Conservation (phyloP, 2,113 vertebrate species). For the Pardalotus punctatus region DNA sequence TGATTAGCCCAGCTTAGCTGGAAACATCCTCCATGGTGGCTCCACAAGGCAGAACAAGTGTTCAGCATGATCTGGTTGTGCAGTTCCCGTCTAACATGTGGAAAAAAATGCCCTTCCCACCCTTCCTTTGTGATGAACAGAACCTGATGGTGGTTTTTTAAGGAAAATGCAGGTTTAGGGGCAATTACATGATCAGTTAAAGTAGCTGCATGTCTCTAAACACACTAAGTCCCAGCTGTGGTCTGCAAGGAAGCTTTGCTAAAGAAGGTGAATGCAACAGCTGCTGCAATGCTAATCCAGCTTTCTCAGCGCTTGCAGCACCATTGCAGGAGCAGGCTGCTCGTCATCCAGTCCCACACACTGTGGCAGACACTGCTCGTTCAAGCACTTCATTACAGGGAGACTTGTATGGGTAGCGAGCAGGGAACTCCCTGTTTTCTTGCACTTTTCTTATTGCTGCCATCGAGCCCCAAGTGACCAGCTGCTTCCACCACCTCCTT, state of each 20-base stretch:
- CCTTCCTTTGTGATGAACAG: not conserved
- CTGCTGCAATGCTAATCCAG: not conserved
- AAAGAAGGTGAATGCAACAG: not conserved
- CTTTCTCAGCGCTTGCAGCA: not conserved
- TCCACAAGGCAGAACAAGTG: not conserved
- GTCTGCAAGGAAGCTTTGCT: not conserved
- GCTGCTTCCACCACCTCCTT: not conserved
- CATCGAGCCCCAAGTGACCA: accelerated
- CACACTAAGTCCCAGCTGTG: not conserved
- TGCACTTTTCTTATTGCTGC: not conserved
- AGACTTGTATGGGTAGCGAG: not conserved
- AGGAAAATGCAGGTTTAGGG: not conserved
- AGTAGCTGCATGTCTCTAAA: not conserved
- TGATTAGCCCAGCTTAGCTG: not conserved
- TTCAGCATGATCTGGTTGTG: not conserved
- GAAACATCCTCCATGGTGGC: not conserved
- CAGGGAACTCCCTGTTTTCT: not conserved
- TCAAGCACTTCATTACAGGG: not conserved
- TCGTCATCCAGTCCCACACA: accelerated
- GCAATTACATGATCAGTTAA: not conserved
- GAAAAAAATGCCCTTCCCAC: no score
- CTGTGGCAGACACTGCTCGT: not conserved
- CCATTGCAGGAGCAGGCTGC: not conserved
- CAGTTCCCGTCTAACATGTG: not conserved
- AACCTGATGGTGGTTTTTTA: not conserved